Base-by-base conservation (phyloP, 2,888 invertebrate species). In the Metellina segmentata region DNA sequence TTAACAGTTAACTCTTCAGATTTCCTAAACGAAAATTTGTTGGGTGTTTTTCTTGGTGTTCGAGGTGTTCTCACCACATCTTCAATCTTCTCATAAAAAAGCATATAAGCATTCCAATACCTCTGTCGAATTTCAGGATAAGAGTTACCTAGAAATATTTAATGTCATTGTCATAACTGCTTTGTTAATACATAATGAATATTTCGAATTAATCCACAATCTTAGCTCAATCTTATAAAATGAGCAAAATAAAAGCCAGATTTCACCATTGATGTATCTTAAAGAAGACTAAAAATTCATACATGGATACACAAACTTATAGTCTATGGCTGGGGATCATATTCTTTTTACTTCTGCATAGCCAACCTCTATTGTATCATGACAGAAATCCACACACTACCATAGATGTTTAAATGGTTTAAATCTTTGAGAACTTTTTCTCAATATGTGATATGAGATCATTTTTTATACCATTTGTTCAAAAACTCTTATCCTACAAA, bases 31-130 rank as follows among this genome's bases (percentile, higher is more conserved):
- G 91, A 91, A 86, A 93, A 91, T 48, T 89, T 89, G 13, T 86
- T 89, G 6, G 91, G 86, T 16, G 86, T 93, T 81, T 94, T 94
- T 79, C 93, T 92, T 13, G 94, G 94, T 9, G 94, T 94, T 85
- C 94, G 93, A 7, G 94, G 94, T 16, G 94, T 94, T 82, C 92
- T 93, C 61, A 92, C 93, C 8, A 93, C 93, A 78, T 95, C 95
- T 85, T 95, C 95, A 88, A 94, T 94, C 82, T 94, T 94, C 92
- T 95, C 95, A 94, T 96, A 96, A 93, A 96, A 95, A 89, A 96
- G 94, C 94, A 96, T 95, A 93, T 96, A 96, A 34, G 95, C 96
- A 94, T 96, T 96, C 96, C 96, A 96, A 94, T 95, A 95, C 2
- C 96, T 94, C 48, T 95, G 94, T 6, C 96, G 94, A 74, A 95